Evolutionary conservation across 2,113 vertebrate genomes (phyloP).

Genomic region (rabbit (Oryctolagus cuniculus)): DNA sequence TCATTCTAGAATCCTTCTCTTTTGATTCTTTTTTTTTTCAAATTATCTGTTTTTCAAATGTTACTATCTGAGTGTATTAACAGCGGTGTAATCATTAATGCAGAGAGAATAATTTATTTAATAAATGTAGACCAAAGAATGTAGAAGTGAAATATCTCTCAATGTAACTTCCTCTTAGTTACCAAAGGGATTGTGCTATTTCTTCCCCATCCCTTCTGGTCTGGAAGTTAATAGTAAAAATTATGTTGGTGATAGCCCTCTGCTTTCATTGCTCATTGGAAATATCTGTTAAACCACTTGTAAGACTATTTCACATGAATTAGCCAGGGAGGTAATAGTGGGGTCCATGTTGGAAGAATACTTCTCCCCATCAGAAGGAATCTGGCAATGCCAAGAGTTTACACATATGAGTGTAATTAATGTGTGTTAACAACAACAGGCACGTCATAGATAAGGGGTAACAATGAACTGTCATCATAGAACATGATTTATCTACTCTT

Average conservation of each 20-base stretch:
- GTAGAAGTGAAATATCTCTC: not conserved
- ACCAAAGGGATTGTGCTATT: not conserved
- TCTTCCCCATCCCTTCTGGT: not conserved
- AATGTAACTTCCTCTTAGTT: not conserved
- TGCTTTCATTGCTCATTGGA: not conserved
- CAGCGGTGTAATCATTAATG: not conserved
- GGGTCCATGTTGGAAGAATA: not conserved
- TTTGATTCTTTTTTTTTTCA: not conserved
- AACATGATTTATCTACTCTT: not conserved
- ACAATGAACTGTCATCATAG: not conserved
- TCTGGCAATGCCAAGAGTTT: not conserved
- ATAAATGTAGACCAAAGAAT: not conserved
- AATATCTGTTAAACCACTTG: not conserved
- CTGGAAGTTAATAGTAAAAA: not conserved
- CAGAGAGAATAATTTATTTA: not conserved
- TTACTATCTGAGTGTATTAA: conserved; percentile 21
- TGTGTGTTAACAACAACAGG: not conserved
- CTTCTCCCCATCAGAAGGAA: not conserved
- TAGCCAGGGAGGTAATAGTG: not conserved
- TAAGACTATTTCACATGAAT: conserved; percentile 1
- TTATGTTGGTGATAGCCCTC: not conserved
- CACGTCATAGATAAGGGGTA: not conserved
- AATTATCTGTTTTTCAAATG: not conserved
- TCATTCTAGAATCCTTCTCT: not conserved
- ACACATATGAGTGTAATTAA: not conserved